phyloP scores from a whole-genome alignment of 2,113 vertebrate species.

The Channa argus region DNA sequence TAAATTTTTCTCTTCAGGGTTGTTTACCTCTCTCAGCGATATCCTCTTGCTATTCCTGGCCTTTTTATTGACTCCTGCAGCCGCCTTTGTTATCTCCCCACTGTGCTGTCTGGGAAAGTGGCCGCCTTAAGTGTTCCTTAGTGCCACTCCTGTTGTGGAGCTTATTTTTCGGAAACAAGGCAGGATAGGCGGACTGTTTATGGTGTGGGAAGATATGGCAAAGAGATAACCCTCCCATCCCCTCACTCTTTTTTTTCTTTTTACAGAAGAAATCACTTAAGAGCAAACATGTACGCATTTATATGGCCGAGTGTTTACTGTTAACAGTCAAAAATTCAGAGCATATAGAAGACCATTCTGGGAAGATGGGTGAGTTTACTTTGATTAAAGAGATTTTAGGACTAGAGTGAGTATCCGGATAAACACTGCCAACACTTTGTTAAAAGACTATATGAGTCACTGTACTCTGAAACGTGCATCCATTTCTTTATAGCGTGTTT shows the following conservation, averaged over 20 bases:
- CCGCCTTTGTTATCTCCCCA: slow-evolving; percentile 58
- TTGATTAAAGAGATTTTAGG: slow-evolving; percentile 3
- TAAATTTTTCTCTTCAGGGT: slow-evolving; percentile 19
- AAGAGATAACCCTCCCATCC: neutral
- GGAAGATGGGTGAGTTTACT: neutral
- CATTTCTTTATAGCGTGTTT: too few species aligned
- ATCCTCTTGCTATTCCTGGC: slow-evolving; percentile 56
- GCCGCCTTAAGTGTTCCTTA: slow-evolving; percentile 64
- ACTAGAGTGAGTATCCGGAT: neutral
- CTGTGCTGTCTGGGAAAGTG: slow-evolving; percentile 61
- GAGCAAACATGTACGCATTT: slow-evolving; percentile 1
- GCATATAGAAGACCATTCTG: neutral
- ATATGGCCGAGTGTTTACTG: slow-evolving; percentile 17
- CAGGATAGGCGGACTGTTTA: slow-evolving; percentile 19
- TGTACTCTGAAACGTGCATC: too few species aligned
- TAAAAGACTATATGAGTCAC: too few species aligned
- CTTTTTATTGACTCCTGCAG: slow-evolving; percentile 58
- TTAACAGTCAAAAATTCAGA: slow-evolving; percentile 14
- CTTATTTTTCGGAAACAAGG: slow-evolving; percentile 52
- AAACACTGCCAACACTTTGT: neutral
- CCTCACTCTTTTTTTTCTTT: neutral
- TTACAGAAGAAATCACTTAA: slow-evolving; percentile 29
- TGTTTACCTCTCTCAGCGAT: slow-evolving; percentile 55
- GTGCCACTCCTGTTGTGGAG: slow-evolving; percentile 53
- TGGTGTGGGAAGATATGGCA: neutral